These are phyloP conservation scores for Gouania willdenowi DNA, from an alignment of 2,797 vertebrate genomes.

Conservation along the genomic window DNA sequence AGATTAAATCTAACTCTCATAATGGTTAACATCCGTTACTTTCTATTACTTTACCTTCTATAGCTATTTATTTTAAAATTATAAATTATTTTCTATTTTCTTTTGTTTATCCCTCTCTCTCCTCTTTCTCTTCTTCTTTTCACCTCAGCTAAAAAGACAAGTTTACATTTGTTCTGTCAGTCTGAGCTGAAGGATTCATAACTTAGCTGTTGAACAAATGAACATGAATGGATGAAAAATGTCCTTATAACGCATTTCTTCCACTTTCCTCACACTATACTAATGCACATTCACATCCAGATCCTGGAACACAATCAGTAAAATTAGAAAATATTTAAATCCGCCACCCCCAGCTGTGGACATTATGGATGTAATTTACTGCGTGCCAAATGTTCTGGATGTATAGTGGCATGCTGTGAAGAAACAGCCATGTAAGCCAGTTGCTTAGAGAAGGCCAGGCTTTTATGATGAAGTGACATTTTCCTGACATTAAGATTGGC, in stretches of 20 bases:
- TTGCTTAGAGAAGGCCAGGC: constrained; percentile 66
- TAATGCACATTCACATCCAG: constrained; percentile 3
- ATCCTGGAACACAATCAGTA: constrained; percentile 11
- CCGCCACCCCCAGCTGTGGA: constrained; percentile 56
- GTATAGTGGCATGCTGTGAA: constrained; percentile 75
- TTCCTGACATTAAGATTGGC: constrained; percentile 83
- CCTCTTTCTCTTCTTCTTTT: constrained; percentile 68
- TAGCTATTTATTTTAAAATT: no score
- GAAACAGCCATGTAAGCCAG: constrained; percentile 61
- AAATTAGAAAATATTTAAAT: constrained; percentile 48
- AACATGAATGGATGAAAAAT: no score
- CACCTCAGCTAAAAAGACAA: constrained; percentile 85
- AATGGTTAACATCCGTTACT: no score
- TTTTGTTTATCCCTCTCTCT: constrained; percentile 12
- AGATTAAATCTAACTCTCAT: no score
- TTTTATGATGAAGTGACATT: constrained; percentile 84
- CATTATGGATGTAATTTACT: constrained; percentile 70
- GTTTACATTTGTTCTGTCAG: constrained; percentile 91
- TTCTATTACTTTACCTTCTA: no score
- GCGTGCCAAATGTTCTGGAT: constrained; percentile 71
- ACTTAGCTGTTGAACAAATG: constrained; percentile 85
- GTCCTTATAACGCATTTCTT: no score
- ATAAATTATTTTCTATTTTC: no score
- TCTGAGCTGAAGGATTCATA: constrained; percentile 91
- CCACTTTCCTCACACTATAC: constrained; percentile 12